Percentiles rank a stretch among this genome's conserved stretches.
Conservation (phyloP, 2,888 invertebrate species). For the Stomorhina lunata region DNA sequence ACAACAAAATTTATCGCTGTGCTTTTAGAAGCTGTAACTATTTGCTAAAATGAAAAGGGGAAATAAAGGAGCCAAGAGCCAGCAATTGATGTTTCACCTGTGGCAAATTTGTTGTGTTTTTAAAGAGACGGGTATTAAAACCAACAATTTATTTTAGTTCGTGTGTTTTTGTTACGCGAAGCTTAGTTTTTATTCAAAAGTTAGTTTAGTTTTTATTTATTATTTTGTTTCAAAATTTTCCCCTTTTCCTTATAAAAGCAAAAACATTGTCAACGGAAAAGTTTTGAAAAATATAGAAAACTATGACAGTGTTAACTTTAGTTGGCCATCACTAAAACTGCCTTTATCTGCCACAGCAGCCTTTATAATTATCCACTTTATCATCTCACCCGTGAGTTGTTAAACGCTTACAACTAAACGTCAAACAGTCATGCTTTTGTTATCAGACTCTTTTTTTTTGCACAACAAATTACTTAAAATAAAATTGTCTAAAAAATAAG, state of each 20-base stretch:
- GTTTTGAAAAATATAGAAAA: background rate
- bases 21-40: background rate
- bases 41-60: background rate
- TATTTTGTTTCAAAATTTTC: background rate
- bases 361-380: background rate
- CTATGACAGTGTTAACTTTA: background rate
- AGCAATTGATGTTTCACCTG: slow-evolving; percentile 46
- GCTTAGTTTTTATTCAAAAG: background rate
- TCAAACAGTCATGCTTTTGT: background rate
- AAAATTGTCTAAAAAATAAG: background rate
- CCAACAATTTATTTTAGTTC: background rate
- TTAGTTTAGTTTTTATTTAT: background rate
- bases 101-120: slow-evolving; percentile 16
- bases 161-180: background rate
- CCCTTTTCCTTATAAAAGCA: background rate
- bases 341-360: background rate
- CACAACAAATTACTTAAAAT: slow-evolving; percentile 3
- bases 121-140: background rate
- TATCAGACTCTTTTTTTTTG: background rate
- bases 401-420: background rate
- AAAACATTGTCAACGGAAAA: slow-evolving; percentile 14
- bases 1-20: background rate
- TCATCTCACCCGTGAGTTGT: background rate
- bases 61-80: background rate
- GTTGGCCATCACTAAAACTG: background rate